Conservation (phyloP, 2,797 vertebrate species). For the Pogoniulus pusillus region DNA sequence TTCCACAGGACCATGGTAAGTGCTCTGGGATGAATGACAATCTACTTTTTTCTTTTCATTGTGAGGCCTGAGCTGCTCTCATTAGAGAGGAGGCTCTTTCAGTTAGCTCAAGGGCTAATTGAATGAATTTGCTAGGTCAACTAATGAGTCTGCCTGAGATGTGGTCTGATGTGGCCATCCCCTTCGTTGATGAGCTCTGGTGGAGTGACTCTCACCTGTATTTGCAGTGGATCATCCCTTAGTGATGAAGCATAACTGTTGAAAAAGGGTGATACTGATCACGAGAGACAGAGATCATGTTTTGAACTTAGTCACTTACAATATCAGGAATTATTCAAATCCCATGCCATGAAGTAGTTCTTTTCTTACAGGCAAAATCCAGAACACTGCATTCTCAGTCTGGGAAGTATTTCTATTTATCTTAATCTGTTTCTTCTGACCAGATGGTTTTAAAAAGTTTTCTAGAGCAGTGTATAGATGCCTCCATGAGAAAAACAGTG, state of each 20-base stretch:
- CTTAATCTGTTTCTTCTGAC: not conserved
- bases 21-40: not conserved
- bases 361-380: not conserved
- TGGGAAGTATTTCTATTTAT: not conserved
- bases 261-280: not conserved
- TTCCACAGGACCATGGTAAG: not conserved
- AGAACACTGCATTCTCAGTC: not conserved
- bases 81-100: not conserved
- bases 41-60: not conserved
- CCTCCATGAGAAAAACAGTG: not conserved
- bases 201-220: not conserved
- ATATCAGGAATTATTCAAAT: not conserved
- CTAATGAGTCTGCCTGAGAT: not conserved
- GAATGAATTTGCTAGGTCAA: not conserved
- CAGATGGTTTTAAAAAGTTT: no score
- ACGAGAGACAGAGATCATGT: not conserved
- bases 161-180: rapidly evolving
- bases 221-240: not conserved
- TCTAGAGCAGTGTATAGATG: not conserved
- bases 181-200: not conserved
- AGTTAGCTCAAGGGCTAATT: not conserved
- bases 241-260: not conserved
- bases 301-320: not conserved
- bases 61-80: not conserved
- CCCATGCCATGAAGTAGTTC: not conserved